These are phyloP conservation scores for Meles meles DNA, from an alignment of 2,113 vertebrate genomes.

Conservation along the genomic window DNA sequence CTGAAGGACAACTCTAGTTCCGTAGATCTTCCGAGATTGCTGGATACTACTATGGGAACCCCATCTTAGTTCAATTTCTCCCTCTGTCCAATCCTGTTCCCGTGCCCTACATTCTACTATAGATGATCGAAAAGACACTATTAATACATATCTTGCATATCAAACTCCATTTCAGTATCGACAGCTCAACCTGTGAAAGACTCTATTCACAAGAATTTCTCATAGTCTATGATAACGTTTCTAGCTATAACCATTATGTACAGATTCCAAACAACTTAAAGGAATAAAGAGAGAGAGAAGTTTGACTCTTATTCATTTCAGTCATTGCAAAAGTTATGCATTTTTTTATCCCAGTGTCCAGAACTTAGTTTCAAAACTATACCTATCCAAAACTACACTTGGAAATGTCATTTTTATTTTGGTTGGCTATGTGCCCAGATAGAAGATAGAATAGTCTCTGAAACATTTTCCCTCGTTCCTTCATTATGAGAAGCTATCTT, in stretches of 20 bases:
- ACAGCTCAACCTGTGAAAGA: neutral
- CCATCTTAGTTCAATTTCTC: neutral
- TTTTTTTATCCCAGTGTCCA: neutral
- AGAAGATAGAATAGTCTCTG: neutral
- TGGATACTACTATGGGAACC: neutral
- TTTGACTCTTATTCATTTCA: neutral
- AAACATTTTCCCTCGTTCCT: neutral
- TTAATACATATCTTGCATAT: neutral
- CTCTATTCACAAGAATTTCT: neutral
- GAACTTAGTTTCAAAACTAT: neutral
- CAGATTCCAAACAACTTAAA: neutral
- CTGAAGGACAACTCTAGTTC: neutral
- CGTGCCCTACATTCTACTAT: neutral
- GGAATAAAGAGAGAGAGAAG: neutral
- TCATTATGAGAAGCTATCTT: neutral
- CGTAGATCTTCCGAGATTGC: neutral
- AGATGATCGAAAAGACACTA: neutral
- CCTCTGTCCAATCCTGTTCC: neutral
- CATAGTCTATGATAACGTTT: neutral
- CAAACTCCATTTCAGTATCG: neutral
- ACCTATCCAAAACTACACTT: neutral
- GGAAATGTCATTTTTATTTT: neutral
- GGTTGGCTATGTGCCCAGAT: neutral
- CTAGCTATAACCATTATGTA: neutral
- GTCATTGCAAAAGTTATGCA: neutral